Base-by-base conservation (phyloP, 2,888 invertebrate genomes). In the Strigamia maritima region DNA sequence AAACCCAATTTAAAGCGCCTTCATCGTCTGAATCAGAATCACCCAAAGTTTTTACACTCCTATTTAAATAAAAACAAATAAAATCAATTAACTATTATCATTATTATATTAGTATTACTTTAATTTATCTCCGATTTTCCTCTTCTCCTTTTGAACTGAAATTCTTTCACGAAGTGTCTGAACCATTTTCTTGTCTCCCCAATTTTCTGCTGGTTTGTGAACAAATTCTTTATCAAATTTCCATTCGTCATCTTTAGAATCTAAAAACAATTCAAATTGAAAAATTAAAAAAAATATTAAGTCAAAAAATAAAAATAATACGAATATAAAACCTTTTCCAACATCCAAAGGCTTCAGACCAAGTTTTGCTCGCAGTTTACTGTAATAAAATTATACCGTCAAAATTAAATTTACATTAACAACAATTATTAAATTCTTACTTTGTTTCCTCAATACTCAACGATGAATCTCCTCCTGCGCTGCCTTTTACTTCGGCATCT, bases 301-400 rank as follows among this genome's bases (percentile, higher is more conserved):
- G 2, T 28, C n/a, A 31, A n/a, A 16, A 22, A 79, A 12, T 40
- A 60, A 77, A 26, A 22, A 12, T 3, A 49, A 60, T 26, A 49
- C n/a, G 16, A 24, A n/a, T 19, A 14, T 76, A 19, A 54, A 19
- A 76, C 28, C 75, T 83, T 83, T 24, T 83, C 84, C 88, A 0
- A 92, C 87, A 83, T 96, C 93, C 3, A 98, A 87, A 0, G 98
- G 98, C 85, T 96, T 97, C 44, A 98, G 88, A 0, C 98, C 98
- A 28, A 99, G 89, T 85, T 97, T 96, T 1, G 94, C 94, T 83
- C 98, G 89, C 14, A 99, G 87, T 82, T 92, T 93, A 87, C 97
- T 97, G 6, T 89, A 0, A 94, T 94, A 22, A 95, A 76, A 26
- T 54, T 79, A 3, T 24, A 80, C 16, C 79, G 19, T 38, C 75